Base-by-base conservation (phyloP, 2,888 invertebrate genomes). In the Glyphotaelius pellucidus region DNA sequence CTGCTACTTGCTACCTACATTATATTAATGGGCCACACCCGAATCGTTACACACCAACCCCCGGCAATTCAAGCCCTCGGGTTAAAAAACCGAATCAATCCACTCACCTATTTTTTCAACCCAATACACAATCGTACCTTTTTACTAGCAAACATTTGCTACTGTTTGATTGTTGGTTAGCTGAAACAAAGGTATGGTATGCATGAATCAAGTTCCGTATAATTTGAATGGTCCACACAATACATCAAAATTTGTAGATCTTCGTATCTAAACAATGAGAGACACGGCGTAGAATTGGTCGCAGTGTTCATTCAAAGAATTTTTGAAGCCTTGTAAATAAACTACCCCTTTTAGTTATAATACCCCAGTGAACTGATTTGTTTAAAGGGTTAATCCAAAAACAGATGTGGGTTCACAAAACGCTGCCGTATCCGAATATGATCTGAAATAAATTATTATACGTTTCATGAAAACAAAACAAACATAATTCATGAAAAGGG, bases 1-100 rank as follows among this genome's bases (percentile, higher is more conserved):
- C 67, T 67, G 67, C 88, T 88, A 88, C 32, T 79, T 89, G 88
- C 80, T 89, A 89, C 88, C 88, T 89, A 89, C 80, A 89, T 89
- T 79, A 89, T 89, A 89, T 89, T 80, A 89, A 89, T 89, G 35
- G 88, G 67, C 88, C 38, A 11, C 88, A 80, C 88, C 14, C n/a
- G n/a, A 25, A 35, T 47, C 83, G 35, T 35, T 83, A 83, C 67
- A 7, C 67, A 9, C 9, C 67, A 67, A 32, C 35, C 83, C 19
- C 12, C 83, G 35, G 9, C 19, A 83, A 83, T 25, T 83, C 9
- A 35, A 35, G 25, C 83, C 83, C 2, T 25, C 25, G 83, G 35
- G 25, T 38, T 19, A 35, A n/a, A 35, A 83, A 14, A 38, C 35
- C 35, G 9, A 19, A 83, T 35, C 25, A 35, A 25, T 83, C 25